phyloP scores from a whole-genome alignment of 64 coral and sea anemone genomes.

The Platygyra sinensis region DNA sequence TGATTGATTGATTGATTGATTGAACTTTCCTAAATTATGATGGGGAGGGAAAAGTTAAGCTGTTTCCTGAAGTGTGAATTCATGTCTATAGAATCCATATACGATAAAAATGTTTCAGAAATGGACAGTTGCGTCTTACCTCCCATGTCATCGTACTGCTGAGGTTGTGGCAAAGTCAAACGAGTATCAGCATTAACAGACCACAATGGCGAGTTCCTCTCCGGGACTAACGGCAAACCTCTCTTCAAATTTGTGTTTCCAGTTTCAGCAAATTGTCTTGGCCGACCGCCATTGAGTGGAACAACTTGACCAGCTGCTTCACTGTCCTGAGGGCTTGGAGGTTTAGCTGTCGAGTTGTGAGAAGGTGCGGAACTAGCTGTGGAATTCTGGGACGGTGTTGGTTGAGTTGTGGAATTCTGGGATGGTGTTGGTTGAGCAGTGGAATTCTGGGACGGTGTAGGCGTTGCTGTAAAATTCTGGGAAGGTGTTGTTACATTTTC shows the following conservation, averaged over 20 bases:
- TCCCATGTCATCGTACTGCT: slow-evolving; percentile 47
- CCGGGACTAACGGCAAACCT: slow-evolving; percentile 1
- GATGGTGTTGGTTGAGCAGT: background rate
- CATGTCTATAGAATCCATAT: no score
- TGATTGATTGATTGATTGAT: no score
- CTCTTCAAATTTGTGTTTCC: slow-evolving; percentile 21
- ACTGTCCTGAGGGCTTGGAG: background rate
- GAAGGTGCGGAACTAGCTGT: background rate
- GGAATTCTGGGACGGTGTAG: background rate
- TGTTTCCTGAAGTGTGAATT: no score
- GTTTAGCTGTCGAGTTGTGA: background rate
- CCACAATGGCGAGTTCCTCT: background rate
- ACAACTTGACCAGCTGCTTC: background rate
- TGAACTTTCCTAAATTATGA: no score
- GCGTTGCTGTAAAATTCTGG: background rate
- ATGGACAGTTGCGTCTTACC: background rate
- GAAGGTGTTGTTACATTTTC: background rate
- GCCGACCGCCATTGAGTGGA: background rate
- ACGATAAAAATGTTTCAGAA: no score
- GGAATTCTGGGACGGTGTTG: background rate
- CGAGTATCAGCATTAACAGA: slow-evolving; percentile 6
- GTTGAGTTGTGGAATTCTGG: background rate
- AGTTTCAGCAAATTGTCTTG: background rate
- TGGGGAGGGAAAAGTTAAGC: no score
- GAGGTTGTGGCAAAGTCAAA: background rate